Evolutionary conservation across 2,797 vertebrate genomes (phyloP).

Genomic region (Trachops cirrhosus): DNA sequence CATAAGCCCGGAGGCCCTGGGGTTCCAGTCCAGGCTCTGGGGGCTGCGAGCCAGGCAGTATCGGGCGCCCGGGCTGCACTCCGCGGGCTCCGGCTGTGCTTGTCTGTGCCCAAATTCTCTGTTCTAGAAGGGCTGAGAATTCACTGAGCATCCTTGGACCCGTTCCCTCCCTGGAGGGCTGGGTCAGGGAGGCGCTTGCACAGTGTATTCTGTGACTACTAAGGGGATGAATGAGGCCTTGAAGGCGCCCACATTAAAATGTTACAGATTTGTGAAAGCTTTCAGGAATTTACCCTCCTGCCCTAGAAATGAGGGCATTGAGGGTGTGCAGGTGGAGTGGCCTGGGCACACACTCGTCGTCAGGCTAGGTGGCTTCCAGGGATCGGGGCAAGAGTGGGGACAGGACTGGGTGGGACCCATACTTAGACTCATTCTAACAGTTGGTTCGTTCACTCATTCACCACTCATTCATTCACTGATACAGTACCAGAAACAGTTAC

Average conservation of each 20-base stretch:
- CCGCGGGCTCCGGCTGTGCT: background rate
- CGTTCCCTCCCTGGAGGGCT: background rate
- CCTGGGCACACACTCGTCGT: background rate
- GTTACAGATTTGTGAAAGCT: background rate
- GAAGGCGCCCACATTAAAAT: background rate
- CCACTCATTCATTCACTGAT: background rate
- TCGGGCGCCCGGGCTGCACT: background rate
- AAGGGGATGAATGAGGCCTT: background rate
- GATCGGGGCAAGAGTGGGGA: background rate
- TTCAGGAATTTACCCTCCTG: background rate
- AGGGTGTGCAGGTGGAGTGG: background rate
- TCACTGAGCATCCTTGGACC: background rate
- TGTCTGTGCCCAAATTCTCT: background rate
- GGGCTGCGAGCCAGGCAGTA: background rate
- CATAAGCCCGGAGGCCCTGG: rapidly evolving
- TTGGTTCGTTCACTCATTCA: background rate
- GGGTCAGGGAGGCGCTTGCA: background rate
- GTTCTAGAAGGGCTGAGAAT: background rate
- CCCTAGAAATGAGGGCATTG: background rate
- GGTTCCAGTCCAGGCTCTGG: background rate
- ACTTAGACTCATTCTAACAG: background rate
- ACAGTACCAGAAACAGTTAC: background rate
- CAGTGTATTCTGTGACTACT: background rate
- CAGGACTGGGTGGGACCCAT: background rate
- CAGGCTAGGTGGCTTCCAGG: background rate